phyloP scores from a whole-genome alignment of 2,797 vertebrate genomes.

The Cyprinella venusta region DNA sequence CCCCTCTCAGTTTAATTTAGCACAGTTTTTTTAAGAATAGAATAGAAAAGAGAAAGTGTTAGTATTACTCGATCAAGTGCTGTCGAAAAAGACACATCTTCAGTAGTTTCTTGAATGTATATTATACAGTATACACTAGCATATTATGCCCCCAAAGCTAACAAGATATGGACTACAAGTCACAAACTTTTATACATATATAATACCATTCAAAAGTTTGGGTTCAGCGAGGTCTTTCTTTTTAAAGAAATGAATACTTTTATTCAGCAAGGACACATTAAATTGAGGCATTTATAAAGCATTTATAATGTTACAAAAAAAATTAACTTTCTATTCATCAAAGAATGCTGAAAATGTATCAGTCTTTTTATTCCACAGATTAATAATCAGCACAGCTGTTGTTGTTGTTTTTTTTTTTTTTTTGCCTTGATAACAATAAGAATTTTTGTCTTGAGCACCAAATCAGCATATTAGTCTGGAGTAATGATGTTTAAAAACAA shows the following conservation, averaged over 20 bases:
- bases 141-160: too few species aligned
- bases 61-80: too few species aligned
- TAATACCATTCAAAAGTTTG: not conserved
- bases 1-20: too few species aligned
- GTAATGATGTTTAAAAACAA: not conserved
- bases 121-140: too few species aligned
- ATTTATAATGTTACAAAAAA: not conserved
- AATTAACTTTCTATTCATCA: not conserved
- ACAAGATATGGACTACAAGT: not conserved
- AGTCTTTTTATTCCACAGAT: not conserved
- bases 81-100: too few species aligned
- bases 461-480: not conserved
- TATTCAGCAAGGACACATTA: not conserved
- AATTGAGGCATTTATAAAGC: not conserved
- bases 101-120: too few species aligned
- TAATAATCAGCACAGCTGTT: not conserved
- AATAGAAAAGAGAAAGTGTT: too few species aligned
- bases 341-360: not conserved
- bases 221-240: not conserved
- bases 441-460: not conserved
- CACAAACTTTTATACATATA: not conserved
- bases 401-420: too few species aligned
- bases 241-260: not conserved
- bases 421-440: not conserved
- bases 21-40: too few species aligned